Evolutionary conservation across 2,113 vertebrate genomes (phyloP).

Genomic region (Anolis sagrei): DNA sequence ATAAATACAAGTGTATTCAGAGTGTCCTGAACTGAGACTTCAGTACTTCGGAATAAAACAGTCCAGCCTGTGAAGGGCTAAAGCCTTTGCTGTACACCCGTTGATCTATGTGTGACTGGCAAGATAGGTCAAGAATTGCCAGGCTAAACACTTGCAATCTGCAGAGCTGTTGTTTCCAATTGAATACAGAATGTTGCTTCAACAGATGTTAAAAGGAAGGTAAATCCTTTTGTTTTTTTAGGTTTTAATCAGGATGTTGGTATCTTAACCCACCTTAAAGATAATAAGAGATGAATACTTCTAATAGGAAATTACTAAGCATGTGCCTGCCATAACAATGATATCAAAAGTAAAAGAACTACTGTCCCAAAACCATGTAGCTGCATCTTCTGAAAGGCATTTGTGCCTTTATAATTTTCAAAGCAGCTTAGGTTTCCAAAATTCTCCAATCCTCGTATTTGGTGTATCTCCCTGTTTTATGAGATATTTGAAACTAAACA

Average conservation of each 20-base stretch:
- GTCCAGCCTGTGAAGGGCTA: background rate
- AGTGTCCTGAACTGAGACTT: background rate
- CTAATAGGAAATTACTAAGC: conserved; percentile 37
- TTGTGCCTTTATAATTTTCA: conserved; percentile 57
- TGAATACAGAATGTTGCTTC: background rate
- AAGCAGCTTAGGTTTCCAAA: conserved; percentile 52
- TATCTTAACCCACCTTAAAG: background rate
- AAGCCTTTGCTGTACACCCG: background rate
- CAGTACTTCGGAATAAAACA: background rate
- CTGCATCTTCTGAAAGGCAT: background rate
- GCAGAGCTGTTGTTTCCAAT: background rate
- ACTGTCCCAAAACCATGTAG: conserved; percentile 34
- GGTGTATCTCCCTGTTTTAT: conserved; percentile 31
- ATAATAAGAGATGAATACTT: background rate
- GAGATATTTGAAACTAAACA: background rate
- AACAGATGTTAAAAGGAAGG: background rate
- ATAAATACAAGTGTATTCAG: background rate
- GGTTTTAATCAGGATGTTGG: too few relatives aligned
- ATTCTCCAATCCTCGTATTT: conserved; percentile 38
- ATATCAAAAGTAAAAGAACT: conserved; percentile 30
- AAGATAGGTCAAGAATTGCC: background rate
- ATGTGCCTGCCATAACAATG: conserved; percentile 54
- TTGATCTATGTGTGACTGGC: background rate
- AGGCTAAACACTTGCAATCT: background rate
- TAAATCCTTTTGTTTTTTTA: background rate